Evolutionary conservation across 2,888 invertebrate species (phyloP).

Genomic region (Aphidoletes aphidimyza): DNA sequence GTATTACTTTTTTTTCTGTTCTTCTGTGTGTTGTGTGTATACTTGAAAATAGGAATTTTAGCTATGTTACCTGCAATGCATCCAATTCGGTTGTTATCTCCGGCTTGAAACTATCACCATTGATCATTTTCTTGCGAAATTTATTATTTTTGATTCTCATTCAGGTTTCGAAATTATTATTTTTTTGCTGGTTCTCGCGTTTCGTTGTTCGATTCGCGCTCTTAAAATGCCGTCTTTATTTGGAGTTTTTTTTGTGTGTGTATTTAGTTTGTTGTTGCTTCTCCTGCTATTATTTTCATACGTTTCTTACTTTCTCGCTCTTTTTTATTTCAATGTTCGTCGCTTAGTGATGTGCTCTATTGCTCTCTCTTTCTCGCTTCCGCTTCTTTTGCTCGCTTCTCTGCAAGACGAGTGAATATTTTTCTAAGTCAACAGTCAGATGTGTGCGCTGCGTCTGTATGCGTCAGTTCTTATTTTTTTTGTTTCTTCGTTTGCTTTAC

Average conservation of each 20-base stretch:
- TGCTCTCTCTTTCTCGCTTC: not conserved
- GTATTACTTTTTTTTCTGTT: too few species aligned
- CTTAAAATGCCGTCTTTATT: not conserved
- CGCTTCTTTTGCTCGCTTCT: not conserved
- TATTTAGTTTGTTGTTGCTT: not conserved
- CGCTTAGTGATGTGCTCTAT: too few species aligned
- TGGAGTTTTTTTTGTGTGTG: not conserved
- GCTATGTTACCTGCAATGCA: not conserved
- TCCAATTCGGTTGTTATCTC: conserved; percentile 2
- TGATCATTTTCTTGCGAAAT: not conserved
- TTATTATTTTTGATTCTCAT: conserved; percentile 17
- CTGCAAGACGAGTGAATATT: not conserved
- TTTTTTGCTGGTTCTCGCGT: not conserved
- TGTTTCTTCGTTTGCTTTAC: too few species aligned
- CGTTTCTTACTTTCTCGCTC: not conserved
- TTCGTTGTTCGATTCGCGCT: not conserved
- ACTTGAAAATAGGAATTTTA: not conserved
- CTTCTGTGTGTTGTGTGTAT: too few species aligned
- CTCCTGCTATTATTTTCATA: not conserved
- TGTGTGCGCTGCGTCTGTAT: not conserved
- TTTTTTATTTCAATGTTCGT: not conserved
- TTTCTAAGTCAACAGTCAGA: not conserved
- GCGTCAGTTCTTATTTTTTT: not conserved
- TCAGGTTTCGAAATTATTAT: not conserved
- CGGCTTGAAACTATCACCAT: conserved; percentile 34